Conservation (phyloP, 2,797 vertebrate genomes). For the Tachyglossus aculeatus region DNA sequence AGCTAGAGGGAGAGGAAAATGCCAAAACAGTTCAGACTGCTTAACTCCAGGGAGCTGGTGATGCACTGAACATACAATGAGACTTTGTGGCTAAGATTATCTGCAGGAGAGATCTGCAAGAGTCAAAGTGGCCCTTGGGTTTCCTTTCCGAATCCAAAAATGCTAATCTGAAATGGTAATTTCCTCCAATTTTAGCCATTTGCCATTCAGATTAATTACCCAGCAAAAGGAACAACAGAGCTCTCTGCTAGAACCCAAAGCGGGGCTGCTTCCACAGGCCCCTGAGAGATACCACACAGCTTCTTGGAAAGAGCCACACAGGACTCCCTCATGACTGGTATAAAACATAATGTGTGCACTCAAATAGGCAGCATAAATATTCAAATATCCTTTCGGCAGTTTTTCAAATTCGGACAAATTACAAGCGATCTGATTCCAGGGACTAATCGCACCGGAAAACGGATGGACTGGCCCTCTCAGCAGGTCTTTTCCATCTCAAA, state of each 20-base stretch:
- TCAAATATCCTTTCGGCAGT: neutral
- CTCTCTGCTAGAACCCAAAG: neutral
- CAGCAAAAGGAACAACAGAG: slow-evolving; percentile 2
- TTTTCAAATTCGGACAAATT: neutral
- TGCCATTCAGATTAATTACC: slow-evolving; percentile 18
- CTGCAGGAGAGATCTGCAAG: slow-evolving; percentile 22
- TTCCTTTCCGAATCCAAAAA: slow-evolving; percentile 22
- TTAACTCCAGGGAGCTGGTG: neutral
- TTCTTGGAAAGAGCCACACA: slow-evolving; percentile 2
- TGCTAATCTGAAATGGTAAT: slow-evolving; percentile 31
- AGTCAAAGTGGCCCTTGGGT: neutral
- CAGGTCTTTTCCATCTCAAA: neutral
- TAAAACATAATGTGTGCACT: neutral
- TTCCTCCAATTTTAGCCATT: slow-evolving; percentile 10
- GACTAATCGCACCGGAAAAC: neutral
- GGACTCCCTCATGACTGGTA: neutral
- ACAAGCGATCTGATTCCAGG: neutral
- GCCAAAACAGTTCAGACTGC: neutral
- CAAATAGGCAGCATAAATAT: neutral
- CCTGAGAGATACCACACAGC: neutral
- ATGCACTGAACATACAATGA: slow-evolving; percentile 8
- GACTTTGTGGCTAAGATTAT: slow-evolving; percentile 16
- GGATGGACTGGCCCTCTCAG: neutral
- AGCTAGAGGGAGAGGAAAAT: neutral
- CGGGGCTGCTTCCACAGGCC: neutral